Conservation (phyloP, 2,797 vertebrate genomes). For the Jordanella pulchra region DNA sequence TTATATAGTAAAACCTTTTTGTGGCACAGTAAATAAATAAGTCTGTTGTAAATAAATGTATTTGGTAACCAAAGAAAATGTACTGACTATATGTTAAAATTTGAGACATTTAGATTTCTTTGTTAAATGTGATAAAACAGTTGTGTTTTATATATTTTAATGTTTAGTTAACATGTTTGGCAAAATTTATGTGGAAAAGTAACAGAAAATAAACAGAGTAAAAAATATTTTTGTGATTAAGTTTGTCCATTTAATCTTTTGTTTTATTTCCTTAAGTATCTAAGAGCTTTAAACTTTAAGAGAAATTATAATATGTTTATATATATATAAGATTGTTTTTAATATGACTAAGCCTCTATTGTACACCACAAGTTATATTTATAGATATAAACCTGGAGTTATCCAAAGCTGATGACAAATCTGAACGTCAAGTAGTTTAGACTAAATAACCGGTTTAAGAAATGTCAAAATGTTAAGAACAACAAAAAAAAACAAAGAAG, state of each 20-base stretch:
- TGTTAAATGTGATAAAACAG: slow-evolving; percentile 9
- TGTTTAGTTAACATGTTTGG: not conserved
- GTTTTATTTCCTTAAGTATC: not conserved
- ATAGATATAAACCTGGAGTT: not conserved
- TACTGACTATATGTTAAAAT: not conserved
- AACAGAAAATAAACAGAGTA: not conserved
- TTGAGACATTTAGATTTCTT: not conserved
- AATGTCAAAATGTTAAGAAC: not conserved
- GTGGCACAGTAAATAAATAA: not conserved
- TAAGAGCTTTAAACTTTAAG: not conserved
- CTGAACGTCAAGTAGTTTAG: not conserved
- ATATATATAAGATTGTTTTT: not conserved
- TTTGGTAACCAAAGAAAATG: slow-evolving; percentile 5
- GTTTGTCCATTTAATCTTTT: not conserved
- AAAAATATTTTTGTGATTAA: not conserved
- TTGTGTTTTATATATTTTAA: slow-evolving; percentile 11
- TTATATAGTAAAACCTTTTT: slow-evolving; percentile 43
- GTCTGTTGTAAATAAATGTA: slow-evolving; percentile 8
- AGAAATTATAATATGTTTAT: not conserved
- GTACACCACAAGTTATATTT: not conserved
- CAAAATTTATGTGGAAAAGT: not conserved
- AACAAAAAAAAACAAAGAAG: not conserved
- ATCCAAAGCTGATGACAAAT: not conserved
- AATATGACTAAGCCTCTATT: not conserved
- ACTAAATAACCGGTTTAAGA: not conserved